These are phyloP conservation scores for Pituophis catenifer DNA, from an alignment of 2,113 vertebrate genomes.

Conservation along the genomic window DNA sequence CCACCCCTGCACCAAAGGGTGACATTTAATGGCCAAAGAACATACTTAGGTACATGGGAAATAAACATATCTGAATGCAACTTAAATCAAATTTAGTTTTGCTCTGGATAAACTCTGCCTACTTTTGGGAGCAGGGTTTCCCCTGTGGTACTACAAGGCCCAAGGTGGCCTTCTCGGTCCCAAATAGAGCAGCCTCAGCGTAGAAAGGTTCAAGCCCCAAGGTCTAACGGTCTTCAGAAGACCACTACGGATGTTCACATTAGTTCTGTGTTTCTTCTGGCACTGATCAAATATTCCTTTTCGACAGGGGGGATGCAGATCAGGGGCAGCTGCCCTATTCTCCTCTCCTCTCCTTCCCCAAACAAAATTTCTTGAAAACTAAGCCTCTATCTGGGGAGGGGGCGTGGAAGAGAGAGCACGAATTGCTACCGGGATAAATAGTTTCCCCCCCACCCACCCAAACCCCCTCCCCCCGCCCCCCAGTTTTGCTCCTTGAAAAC, in stretches of 20 bases:
- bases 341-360: not conserved
- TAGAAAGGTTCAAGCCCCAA: not conserved
- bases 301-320: not conserved
- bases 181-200: not conserved
- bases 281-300: not conserved
- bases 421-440: not conserved
- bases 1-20: too few relatives aligned
- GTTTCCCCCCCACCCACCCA: not conserved
- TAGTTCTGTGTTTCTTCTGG: conserved; percentile 6
- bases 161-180: not conserved
- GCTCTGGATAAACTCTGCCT: not conserved
- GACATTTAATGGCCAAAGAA: not conserved
- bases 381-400: not conserved
- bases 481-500: conserved; percentile 32
- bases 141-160: not conserved
- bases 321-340: not conserved
- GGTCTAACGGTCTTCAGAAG: not conserved
- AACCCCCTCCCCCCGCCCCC: accelerated
- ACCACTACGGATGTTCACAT: not conserved
- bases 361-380: not conserved
- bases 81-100: not conserved
- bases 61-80: not conserved
- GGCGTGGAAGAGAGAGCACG: not conserved
- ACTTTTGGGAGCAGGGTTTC: not conserved
- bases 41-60: not conserved